A percentile compares a stretch with the other conserved stretches of the same genome.
Evolutionary conservation across 1,140 invertebrate genomes (phyloP).

Genomic region (Hetaerina americana): DNA sequence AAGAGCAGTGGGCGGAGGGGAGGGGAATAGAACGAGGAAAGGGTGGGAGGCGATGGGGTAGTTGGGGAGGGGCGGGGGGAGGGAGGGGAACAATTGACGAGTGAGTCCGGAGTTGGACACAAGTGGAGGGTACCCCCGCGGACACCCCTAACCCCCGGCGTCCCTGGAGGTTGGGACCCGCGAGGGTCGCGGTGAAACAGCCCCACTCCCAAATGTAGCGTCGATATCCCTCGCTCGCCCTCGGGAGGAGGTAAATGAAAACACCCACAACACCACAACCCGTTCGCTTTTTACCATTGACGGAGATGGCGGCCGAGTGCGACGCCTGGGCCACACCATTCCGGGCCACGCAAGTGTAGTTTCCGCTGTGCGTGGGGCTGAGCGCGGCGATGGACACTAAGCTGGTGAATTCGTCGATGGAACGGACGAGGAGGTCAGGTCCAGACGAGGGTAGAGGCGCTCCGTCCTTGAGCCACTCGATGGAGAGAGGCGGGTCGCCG

Average conservation of each 20-base stretch:
- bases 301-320: conserved; percentile 43
- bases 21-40: not conserved
- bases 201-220: too few species aligned
- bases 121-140: not conserved
- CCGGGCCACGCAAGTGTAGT: conserved; percentile 53
- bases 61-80: not conserved
- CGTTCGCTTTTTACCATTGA: conserved; percentile 37
- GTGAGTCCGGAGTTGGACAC: not conserved
- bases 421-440: not conserved
- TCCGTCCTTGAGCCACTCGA: conserved; percentile 35
- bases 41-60: not conserved
- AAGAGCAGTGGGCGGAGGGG: not conserved
- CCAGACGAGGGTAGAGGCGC: conserved; percentile 2
- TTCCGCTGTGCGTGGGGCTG: conserved; percentile 48
- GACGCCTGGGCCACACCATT: conserved; percentile 43
- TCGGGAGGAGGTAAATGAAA: too few species aligned
- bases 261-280: too few species aligned
- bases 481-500: conserved; percentile 37
- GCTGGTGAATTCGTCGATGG: conserved; percentile 8
- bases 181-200: too few species aligned
- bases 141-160: not conserved
- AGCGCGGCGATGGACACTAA: conserved; percentile 19
- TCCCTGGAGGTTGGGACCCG: too few species aligned
- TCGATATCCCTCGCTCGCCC: not conserved
- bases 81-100: not conserved